Evolutionary conservation across 2,113 vertebrate species (phyloP).

Genomic region (Synodontis membranacea): DNA sequence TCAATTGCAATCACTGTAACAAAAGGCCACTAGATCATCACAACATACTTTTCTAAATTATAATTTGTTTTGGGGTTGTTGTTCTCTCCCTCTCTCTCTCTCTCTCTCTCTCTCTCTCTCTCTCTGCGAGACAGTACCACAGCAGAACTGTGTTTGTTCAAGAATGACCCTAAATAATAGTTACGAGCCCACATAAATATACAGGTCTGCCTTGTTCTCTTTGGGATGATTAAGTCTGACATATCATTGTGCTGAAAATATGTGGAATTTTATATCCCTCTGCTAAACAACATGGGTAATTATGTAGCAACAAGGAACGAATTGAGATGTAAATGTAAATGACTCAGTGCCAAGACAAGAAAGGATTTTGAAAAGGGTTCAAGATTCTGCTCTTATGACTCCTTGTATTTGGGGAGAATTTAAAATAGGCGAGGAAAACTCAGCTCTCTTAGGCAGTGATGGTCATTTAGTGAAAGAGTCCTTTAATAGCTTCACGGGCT

Average conservation of each 20-base stretch:
- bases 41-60: conserved; percentile 8
- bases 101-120: too few species aligned
- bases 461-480: neutral
- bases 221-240: conserved; percentile 22
- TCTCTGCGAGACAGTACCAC: conserved; percentile 13
- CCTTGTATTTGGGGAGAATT: conserved; percentile 4
- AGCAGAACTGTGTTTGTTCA: conserved; percentile 39
- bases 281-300: conserved; percentile 34
- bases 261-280: conserved; percentile 30
- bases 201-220: conserved; percentile 19
- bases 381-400: conserved; percentile 11
- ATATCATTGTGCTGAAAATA: conserved; percentile 20
- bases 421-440: neutral
- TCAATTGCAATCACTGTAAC: conserved; percentile 41
- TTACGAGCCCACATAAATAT: conserved; percentile 4
- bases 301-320: conserved; percentile 35
- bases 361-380: conserved; percentile 7
- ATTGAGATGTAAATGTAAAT: conserved; percentile 32
- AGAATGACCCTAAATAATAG: conserved; percentile 34
- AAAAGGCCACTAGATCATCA: neutral
- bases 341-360: conserved; percentile 37
- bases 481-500: neutral
- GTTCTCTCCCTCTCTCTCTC: too few species aligned
- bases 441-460: neutral
- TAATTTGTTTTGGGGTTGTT: neutral